phyloP scores from a whole-genome alignment of 2,113 vertebrate species.

The Mastomys coucha region DNA sequence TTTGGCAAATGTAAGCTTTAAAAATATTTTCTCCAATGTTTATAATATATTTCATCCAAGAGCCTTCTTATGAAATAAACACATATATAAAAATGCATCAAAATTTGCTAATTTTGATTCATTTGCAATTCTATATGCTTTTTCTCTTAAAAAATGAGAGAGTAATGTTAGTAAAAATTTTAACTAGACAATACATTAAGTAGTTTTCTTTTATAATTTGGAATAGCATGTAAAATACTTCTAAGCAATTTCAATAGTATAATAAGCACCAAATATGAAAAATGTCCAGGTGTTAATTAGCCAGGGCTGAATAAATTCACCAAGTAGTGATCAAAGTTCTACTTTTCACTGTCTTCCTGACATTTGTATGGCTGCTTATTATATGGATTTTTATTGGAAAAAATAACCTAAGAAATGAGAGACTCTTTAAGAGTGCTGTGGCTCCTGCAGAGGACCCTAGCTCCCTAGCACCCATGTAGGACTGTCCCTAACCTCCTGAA shows the following conservation, averaged over 20 bases:
- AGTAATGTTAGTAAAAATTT: background rate
- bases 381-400: conserved; percentile 37
- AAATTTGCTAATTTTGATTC: conserved; percentile 21
- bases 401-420: conserved; percentile 50
- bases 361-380: conserved; percentile 52
- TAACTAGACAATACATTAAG: conserved; percentile 50
- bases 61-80: background rate
- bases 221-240: conserved; percentile 21
- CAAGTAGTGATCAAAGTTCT: conserved; percentile 49
- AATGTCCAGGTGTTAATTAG: conserved; percentile 63
- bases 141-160: conserved; percentile 55
- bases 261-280: conserved; percentile 66
- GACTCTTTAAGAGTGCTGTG: background rate
- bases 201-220: conserved; percentile 4
- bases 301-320: conserved; percentile 64
- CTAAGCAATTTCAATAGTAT: conserved; percentile 63
- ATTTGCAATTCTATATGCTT: conserved; percentile 44
- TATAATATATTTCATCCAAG: background rate
- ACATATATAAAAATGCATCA: background rate
- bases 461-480: background rate
- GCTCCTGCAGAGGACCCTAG: too few species aligned
- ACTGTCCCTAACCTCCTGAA: too few species aligned
- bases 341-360: conserved; percentile 60
- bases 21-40: conserved; percentile 39
- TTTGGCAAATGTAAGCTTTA: background rate